Conservation (phyloP, 2,888 invertebrate species). For the Dicroscelio sp. region DNA sequence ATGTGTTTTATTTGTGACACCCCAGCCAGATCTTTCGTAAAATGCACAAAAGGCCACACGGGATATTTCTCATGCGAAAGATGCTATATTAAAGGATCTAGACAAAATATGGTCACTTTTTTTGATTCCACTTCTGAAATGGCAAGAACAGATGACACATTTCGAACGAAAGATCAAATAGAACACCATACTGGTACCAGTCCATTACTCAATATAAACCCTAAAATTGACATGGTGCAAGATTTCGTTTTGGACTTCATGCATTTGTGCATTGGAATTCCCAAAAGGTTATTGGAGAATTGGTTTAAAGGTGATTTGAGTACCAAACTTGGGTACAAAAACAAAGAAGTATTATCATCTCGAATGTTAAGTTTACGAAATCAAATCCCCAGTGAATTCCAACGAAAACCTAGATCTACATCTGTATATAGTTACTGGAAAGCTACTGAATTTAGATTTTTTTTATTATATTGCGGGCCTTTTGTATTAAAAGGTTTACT, state of each 20-base stretch:
- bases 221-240: constrained; percentile 26
- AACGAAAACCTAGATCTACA: constrained; percentile 45
- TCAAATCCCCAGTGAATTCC: constrained; percentile 54
- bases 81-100: constrained; percentile 65
- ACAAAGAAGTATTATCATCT: constrained; percentile 2
- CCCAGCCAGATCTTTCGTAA: constrained; percentile 76
- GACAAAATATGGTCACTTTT: constrained; percentile 11
- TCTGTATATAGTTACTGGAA: constrained; percentile 17
- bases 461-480: constrained; percentile 48
- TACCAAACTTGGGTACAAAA: not conserved
- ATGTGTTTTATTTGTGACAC: constrained; percentile 78
- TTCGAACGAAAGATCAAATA: constrained; percentile 8
- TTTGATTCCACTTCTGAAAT: constrained; percentile 9
- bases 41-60: constrained; percentile 77
- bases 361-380: constrained; percentile 19
- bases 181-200: constrained; percentile 52
- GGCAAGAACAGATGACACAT: constrained; percentile 26
- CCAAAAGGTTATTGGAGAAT: constrained; percentile 50
- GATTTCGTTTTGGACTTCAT: constrained; percentile 34
- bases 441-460: constrained; percentile 60
- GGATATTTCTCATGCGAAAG: constrained; percentile 78
- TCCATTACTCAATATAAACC: not conserved
- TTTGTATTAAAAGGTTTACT: constrained; percentile 55
- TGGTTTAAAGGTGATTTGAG: constrained; percentile 30
- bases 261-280: constrained; percentile 43